phyloP scores from a whole-genome alignment of 2,113 vertebrate genomes.

The Jaculus jaculus region DNA sequence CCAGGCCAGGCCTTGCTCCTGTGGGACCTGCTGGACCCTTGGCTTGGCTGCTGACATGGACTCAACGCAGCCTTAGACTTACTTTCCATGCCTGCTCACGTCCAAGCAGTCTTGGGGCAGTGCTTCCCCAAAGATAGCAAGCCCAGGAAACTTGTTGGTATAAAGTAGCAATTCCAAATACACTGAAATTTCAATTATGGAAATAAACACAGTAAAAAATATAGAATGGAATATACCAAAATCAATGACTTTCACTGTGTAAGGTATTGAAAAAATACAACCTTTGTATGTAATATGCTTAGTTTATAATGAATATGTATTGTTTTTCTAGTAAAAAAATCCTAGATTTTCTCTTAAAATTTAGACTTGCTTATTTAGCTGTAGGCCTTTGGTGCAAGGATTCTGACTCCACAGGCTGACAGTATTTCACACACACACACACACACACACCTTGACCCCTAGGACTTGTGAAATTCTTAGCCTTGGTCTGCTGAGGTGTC shows the following conservation, averaged over 20 bases:
- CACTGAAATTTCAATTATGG: neutral
- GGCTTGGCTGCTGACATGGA: neutral
- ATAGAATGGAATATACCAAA: neutral
- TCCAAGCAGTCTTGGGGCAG: neutral
- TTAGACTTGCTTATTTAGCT: neutral
- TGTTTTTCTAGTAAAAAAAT: neutral
- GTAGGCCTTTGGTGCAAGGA: neutral
- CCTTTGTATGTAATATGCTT: neutral
- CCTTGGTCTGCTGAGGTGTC: neutral
- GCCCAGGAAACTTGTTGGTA: neutral
- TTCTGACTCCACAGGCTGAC: neutral
- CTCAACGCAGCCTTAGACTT: rapidly evolving
- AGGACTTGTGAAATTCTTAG: neutral
- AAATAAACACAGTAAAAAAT: neutral
- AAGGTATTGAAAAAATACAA: neutral
- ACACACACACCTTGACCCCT: rapidly evolving
- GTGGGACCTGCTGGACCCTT: neutral
- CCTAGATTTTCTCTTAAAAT: neutral
- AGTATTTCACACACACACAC: too few species aligned
- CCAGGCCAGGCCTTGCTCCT: neutral
- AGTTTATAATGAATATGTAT: neutral
- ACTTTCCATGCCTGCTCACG: neutral
- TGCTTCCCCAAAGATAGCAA: neutral
- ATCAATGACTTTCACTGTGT: neutral
- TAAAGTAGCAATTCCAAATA: neutral